Percentiles rank a stretch among this genome's conserved stretches.
These are phyloP conservation scores for Trissoscelio sp. DNA, from an alignment of 2,888 invertebrate genomes.

Conservation along the genomic window DNA sequence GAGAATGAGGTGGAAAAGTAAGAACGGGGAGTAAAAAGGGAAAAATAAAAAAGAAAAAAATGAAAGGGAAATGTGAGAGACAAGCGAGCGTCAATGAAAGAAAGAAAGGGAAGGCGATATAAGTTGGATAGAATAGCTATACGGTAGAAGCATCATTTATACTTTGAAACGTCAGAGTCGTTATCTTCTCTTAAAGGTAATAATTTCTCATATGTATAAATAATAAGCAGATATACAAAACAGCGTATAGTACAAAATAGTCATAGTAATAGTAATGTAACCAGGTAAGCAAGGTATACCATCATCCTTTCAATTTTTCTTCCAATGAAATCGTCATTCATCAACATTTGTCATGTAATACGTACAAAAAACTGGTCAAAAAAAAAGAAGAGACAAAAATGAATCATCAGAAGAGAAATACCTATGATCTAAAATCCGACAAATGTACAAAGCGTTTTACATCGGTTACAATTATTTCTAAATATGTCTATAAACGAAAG, in stretches of 20 bases:
- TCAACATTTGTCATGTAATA: slow-evolving; percentile 48
- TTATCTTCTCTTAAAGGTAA: slow-evolving; percentile 60
- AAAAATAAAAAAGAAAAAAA: no score
- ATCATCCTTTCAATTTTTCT: slow-evolving; percentile 53
- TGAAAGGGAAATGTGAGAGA: no score
- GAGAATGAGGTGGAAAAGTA: no score
- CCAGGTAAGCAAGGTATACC: slow-evolving; percentile 61
- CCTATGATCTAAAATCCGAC: slow-evolving; percentile 48
- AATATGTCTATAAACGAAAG: slow-evolving; percentile 38
- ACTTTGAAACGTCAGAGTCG: slow-evolving; percentile 59
- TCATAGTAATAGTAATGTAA: slow-evolving; percentile 69
- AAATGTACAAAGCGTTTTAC: slow-evolving; percentile 65
- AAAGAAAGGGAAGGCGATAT: no score
- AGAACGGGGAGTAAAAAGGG: no score
- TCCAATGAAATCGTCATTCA: slow-evolving; percentile 47
- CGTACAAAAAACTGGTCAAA: slow-evolving; percentile 43
- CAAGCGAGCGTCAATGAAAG: no score
- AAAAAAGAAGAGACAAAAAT: slow-evolving; percentile 12
- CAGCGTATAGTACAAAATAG: slow-evolving; percentile 81
- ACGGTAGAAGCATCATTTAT: slow-evolving; percentile 62
- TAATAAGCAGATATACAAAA: slow-evolving; percentile 79
- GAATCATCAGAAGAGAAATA: slow-evolving; percentile 16
- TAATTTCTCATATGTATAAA: slow-evolving; percentile 73
- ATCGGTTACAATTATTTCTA: slow-evolving; percentile 45
- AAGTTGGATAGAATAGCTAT: slow-evolving; percentile 64